Evolutionary conservation across 1,140 invertebrate species (phyloP).

Genomic region (Coptotermes formosanus): DNA sequence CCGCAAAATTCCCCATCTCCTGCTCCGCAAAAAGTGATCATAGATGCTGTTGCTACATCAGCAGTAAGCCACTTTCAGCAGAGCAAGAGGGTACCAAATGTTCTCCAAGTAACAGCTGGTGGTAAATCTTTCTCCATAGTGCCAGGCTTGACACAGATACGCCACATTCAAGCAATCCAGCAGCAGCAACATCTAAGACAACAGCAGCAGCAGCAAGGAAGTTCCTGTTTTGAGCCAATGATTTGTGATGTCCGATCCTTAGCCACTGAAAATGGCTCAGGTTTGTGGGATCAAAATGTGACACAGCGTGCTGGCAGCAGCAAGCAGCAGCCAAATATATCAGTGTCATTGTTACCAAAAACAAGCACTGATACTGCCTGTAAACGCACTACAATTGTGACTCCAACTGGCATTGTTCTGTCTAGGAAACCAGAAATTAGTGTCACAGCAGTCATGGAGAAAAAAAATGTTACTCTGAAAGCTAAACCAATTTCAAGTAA

Average conservation of each 20-base stretch:
- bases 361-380: background rate
- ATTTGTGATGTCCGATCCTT: conserved; percentile 49
- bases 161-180: conserved; percentile 28
- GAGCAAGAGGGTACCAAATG: conserved; percentile 23
- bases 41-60: background rate
- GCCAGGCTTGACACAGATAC: background rate
- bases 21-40: background rate
- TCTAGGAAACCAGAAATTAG: conserved; percentile 32
- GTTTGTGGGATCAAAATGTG: conserved; percentile 26
- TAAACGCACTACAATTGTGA: conserved; percentile 29
- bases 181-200: conserved; percentile 13
- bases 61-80: background rate
- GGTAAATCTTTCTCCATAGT: conserved; percentile 23
- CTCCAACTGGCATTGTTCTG: conserved; percentile 33
- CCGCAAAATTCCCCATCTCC: background rate
- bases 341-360: conserved; percentile 31
- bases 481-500: background rate
- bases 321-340: conserved; percentile 21
- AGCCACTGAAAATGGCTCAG: conserved; percentile 32
- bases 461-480: conserved; percentile 20
- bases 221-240: conserved; percentile 46
- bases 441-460: conserved; percentile 26
- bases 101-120: conserved; percentile 29
- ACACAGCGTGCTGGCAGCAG: background rate
- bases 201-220: conserved; percentile 5